Conservation (phyloP, 2,113 vertebrate species). For the Odobenus rosmarus region DNA sequence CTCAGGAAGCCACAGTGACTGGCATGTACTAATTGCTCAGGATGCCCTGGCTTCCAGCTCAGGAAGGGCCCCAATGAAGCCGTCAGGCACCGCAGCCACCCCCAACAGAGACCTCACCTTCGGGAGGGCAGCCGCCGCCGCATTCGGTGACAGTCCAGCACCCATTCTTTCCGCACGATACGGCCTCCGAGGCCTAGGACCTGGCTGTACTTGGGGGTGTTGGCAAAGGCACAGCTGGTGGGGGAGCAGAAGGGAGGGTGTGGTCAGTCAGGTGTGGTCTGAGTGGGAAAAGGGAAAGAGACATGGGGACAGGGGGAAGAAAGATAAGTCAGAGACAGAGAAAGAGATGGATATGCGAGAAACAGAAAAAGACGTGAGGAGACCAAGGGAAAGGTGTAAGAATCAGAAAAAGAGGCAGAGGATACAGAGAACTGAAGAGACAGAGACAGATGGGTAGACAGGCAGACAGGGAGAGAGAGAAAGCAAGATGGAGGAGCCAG, state of each 20-base stretch:
- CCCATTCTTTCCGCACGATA: constrained; percentile 94
- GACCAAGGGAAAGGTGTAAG: background rate
- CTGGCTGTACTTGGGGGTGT: constrained; percentile 95
- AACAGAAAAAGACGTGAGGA: background rate
- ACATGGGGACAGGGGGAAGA: background rate
- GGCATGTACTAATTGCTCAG: background rate
- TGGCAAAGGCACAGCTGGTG: constrained; percentile 93
- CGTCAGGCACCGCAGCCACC: background rate
- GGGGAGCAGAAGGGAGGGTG: background rate
- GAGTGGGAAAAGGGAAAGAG: background rate
- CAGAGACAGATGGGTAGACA: background rate
- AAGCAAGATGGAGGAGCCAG: background rate
- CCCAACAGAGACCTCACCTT: constrained; percentile 81
- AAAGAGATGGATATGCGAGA: background rate
- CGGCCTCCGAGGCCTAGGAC: constrained; percentile 92
- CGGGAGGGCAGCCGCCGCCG: constrained; percentile 90
- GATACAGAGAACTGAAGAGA: background rate
- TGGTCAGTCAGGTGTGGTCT: background rate
- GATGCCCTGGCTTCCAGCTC: background rate
- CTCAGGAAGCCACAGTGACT: background rate
- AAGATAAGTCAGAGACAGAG: background rate
- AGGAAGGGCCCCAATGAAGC: background rate
- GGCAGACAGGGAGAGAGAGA: background rate
- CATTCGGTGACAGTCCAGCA: constrained; percentile 92
- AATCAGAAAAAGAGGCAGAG: background rate